These are phyloP conservation scores for Sisyra nigra DNA, from an alignment of 2,888 invertebrate species.

Conservation along the genomic window DNA sequence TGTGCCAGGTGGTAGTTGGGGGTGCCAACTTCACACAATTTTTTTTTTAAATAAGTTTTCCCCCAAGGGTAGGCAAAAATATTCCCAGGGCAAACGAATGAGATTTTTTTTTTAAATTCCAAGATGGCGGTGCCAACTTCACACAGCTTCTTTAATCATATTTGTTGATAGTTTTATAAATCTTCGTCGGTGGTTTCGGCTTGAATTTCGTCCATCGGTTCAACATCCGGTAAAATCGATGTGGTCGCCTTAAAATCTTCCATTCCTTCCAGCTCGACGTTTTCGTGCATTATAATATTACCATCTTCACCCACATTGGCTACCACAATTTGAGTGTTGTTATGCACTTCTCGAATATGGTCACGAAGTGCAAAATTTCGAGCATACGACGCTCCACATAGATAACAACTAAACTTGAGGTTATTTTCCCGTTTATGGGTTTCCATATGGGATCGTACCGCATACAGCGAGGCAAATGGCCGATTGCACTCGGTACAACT, in stretches of 20 bases:
- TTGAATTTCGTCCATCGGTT: no score
- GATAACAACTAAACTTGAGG: constrained; percentile 47
- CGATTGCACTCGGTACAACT: constrained; percentile 60
- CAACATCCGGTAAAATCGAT: constrained; percentile 16
- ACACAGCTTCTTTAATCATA: no score
- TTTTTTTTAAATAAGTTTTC: no score
- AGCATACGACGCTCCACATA: constrained; percentile 64
- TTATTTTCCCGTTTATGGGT: constrained; percentile 54
- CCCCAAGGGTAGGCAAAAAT: no score
- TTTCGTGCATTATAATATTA: neutral
- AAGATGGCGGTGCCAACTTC: no score
- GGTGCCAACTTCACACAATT: no score
- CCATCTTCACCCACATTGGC: constrained; percentile 7
- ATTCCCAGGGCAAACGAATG: no score
- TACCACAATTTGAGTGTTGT: constrained; percentile 12
- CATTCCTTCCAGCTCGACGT: constrained; percentile 11
- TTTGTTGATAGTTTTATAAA: no score
- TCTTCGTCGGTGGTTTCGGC: no score
- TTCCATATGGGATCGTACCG: constrained; percentile 59
- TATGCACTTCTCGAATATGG: constrained; percentile 52
- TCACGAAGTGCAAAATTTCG: constrained; percentile 57
- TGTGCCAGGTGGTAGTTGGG: no score
- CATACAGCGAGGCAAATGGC: constrained; percentile 63
- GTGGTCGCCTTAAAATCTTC: constrained; percentile 19
- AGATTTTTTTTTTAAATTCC: no score